These are phyloP conservation scores for Pseudococcus jackbeardsleyi DNA, from an alignment of 2,888 invertebrate species.

Conservation along the genomic window DNA sequence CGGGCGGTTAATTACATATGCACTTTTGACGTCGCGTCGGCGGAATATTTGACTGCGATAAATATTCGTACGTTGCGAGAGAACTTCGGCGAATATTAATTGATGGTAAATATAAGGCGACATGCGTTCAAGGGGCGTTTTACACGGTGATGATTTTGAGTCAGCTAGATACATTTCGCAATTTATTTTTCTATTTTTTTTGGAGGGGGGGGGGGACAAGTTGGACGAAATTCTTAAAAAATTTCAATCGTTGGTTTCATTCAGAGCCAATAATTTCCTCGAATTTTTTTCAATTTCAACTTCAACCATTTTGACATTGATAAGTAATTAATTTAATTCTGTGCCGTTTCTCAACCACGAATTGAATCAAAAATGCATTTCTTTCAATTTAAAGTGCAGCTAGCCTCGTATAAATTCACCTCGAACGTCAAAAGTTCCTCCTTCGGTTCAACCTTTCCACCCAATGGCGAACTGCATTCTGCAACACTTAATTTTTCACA, in stretches of 20 bases:
- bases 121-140: neutral
- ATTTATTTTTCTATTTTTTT: too few species aligned
- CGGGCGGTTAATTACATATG: slow-evolving; percentile 19
- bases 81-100: neutral
- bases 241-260: too few species aligned
- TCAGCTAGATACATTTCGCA: neutral
- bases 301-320: too few species aligned
- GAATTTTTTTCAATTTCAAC: too few species aligned
- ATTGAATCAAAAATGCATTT: too few species aligned
- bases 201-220: too few species aligned
- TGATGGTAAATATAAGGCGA: slow-evolving; percentile 1
- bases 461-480: neutral
- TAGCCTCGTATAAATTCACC: neutral
- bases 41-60: neutral
- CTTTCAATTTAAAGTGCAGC: too few species aligned
- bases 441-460: slow-evolving; percentile 3
- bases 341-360: too few species aligned
- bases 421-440: neutral
- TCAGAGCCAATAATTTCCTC: too few species aligned
- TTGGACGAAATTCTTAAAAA: too few species aligned
- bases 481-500: neutral
- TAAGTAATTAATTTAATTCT: too few species aligned
- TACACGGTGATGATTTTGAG: neutral
- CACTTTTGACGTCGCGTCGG: neutral
- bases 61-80: neutral